Percentiles rank a stretch among this genome's conserved stretches.
These are phyloP conservation scores for Hoplias malabaricus DNA, from an alignment of 2,113 vertebrate genomes.

Conservation along the genomic window DNA sequence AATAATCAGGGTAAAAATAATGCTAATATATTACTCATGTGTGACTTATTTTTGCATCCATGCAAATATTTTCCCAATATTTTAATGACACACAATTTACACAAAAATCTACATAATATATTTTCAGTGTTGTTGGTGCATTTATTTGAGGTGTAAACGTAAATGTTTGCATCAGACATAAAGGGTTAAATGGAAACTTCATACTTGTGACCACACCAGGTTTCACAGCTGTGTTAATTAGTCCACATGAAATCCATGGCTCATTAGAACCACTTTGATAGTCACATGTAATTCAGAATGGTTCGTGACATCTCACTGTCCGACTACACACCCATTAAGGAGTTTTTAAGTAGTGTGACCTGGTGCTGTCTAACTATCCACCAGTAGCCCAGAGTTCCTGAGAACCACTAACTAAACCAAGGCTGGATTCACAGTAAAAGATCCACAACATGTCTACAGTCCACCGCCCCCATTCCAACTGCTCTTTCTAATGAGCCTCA, in stretches of 20 bases:
- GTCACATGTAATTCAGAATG: not conserved
- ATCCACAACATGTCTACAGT: not conserved
- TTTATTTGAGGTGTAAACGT: too few species aligned
- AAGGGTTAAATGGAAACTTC: not conserved
- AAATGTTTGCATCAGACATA: too few species aligned
- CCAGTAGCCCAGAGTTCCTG: not conserved
- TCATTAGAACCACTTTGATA: not conserved
- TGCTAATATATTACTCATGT: too few species aligned
- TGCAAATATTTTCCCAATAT: too few species aligned
- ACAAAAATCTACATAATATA: too few species aligned
- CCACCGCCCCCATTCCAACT: not conserved
- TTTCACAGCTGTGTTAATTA: too few species aligned
- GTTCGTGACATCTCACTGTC: not conserved
- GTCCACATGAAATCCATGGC: not conserved
- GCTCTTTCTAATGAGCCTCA: slow-evolving; percentile 1
- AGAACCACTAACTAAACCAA: not conserved
- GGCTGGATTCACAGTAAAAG: not conserved
- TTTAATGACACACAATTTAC: too few species aligned
- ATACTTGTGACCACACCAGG: too few species aligned
- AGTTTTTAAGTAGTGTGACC: not conserved
- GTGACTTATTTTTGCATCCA: too few species aligned
- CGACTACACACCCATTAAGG: not conserved
- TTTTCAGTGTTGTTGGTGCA: too few species aligned
- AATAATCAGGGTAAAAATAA: too few species aligned
- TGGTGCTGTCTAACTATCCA: not conserved